Evolutionary conservation across 1,140 invertebrate genomes (phyloP).

Genomic region (Hydropsyche tenuis): DNA sequence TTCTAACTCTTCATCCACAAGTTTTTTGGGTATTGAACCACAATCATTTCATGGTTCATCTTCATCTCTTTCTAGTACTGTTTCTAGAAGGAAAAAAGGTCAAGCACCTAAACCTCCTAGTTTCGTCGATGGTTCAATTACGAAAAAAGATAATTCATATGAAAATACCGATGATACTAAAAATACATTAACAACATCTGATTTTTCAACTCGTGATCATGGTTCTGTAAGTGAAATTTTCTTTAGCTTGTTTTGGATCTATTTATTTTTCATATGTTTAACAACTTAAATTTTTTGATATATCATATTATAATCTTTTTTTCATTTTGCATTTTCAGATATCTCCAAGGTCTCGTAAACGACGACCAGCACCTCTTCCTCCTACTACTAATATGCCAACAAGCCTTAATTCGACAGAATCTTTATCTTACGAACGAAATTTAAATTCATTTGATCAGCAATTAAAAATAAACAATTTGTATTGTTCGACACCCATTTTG

Average conservation of each 20-base stretch:
- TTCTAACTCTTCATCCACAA: constrained; percentile 6
- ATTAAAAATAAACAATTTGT: background rate
- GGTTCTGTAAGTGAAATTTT: constrained; percentile 55
- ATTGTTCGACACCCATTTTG: constrained; percentile 6
- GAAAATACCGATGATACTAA: constrained; percentile 11
- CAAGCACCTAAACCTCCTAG: constrained; percentile 40
- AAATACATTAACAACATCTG: constrained; percentile 47
- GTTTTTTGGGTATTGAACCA: constrained; percentile 6
- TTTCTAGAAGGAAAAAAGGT: constrained; percentile 44
- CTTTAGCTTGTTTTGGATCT: too few relatives aligned
- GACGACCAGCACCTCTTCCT: constrained; percentile 41
- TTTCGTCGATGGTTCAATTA: constrained; percentile 1
- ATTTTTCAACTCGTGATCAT: constrained; percentile 53
- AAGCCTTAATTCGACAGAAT: constrained; percentile 40
- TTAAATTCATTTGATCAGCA: constrained; percentile 16
- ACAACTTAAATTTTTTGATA: too few relatives aligned
- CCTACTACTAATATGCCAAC: constrained; percentile 1
- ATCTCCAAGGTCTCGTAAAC: constrained; percentile 42
- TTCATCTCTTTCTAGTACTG: constrained; percentile 40
- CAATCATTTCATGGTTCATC: constrained; percentile 42
- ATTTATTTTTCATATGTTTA: too few relatives aligned
- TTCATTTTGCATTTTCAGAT: constrained; percentile 16
- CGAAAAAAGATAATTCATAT: constrained; percentile 14
- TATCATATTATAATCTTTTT: background rate
- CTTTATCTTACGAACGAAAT: background rate